Evolutionary conservation across 2,888 invertebrate genomes (phyloP).

Genomic region (Eutolmus rufibarbis): DNA sequence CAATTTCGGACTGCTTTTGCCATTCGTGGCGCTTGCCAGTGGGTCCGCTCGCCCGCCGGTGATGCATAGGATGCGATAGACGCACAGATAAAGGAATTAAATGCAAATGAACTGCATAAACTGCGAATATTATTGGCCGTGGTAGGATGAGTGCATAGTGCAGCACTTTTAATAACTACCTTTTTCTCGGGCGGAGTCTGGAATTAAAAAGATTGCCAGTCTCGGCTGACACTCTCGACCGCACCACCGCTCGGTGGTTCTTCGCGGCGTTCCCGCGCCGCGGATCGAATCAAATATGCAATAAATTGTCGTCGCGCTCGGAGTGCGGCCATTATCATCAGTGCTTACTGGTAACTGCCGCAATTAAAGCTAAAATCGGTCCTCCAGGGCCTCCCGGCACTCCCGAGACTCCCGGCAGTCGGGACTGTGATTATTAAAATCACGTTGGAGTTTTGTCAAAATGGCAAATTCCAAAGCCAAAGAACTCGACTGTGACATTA

Average conservation of each 20-base stretch:
- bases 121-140: neutral
- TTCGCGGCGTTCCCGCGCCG: neutral
- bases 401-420: neutral
- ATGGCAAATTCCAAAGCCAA: constrained; percentile 8
- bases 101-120: constrained; percentile 17
- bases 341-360: constrained; percentile 24
- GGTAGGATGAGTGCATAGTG: neutral
- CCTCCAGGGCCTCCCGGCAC: neutral
- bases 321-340: constrained; percentile 11
- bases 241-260: neutral
- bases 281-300: constrained; percentile 4
- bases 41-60: neutral
- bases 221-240: neutral
- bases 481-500: neutral
- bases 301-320: constrained; percentile 4
- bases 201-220: neutral
- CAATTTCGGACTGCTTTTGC: constrained; percentile 13
- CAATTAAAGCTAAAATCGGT: constrained; percentile 20
- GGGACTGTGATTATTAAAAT: constrained; percentile 24
- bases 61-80: constrained; percentile 14
- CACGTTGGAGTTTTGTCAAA: constrained; percentile 31
- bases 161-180: neutral
- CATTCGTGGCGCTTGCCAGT: neutral
- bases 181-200: neutral
- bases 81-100: neutral